Conservation (phyloP, 2,113 vertebrate genomes). For the Hippocampus mohnikei region DNA sequence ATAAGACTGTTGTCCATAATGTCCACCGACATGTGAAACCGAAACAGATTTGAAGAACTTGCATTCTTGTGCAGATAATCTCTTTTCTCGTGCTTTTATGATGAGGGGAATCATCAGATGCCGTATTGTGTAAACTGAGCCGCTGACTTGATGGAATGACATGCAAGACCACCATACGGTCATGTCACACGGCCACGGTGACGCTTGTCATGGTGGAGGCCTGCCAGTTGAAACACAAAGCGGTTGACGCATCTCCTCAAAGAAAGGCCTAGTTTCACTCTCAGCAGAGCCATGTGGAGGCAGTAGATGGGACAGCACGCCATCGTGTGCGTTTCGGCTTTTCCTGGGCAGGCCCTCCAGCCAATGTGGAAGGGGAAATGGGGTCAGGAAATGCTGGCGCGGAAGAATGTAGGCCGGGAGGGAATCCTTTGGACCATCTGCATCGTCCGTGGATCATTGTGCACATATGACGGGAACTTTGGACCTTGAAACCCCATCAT, state of each 20-base stretch:
- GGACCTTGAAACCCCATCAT: too few species aligned
- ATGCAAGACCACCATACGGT: constrained; percentile 6
- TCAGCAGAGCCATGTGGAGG: background rate
- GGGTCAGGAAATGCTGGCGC: constrained; percentile 46
- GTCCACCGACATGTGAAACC: constrained; percentile 15
- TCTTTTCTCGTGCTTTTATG: constrained; percentile 34
- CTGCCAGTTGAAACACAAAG: background rate
- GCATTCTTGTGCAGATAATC: constrained; percentile 60
- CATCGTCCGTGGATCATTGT: background rate
- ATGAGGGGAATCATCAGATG: constrained; percentile 39
- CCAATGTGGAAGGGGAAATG: constrained; percentile 48
- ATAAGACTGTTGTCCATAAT: background rate
- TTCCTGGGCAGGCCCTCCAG: constrained; percentile 47
- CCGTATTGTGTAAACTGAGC: constrained; percentile 39
- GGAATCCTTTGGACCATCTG: constrained; percentile 19
- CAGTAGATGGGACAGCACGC: constrained; percentile 4
- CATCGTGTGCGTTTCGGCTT: constrained; percentile 25
- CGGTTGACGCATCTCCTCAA: background rate
- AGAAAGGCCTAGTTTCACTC: background rate
- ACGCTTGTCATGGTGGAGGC: constrained; percentile 1
- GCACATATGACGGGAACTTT: background rate
- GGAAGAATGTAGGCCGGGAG: constrained; percentile 49
- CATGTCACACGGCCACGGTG: constrained; percentile 12
- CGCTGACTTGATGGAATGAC: constrained; percentile 25
- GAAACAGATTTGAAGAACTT: constrained; percentile 45